phyloP scores from a whole-genome alignment of 2,888 invertebrate species.

The Phoronis australis region DNA sequence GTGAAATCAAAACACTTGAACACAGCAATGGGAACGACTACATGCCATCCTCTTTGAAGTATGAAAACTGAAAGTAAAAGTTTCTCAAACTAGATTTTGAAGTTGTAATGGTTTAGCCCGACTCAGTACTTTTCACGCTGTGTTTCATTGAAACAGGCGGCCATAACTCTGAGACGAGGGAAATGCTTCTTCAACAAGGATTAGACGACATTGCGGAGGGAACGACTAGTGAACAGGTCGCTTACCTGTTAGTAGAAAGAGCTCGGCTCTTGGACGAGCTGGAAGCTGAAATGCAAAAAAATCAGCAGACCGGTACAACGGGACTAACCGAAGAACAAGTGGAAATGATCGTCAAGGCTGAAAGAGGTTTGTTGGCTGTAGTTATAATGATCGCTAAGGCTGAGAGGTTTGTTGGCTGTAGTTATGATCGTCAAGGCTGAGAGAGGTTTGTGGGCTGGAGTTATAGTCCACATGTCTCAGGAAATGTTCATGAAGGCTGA shows the following conservation, averaged over 20 bases:
- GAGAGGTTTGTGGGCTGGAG: constrained; percentile 17
- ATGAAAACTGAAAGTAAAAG: no score
- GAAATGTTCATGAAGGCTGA: constrained; percentile 50
- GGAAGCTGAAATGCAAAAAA: constrained; percentile 37
- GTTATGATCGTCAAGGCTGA: neutral
- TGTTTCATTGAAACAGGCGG: no score
- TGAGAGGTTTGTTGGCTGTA: no score
- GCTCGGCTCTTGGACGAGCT: constrained; percentile 54
- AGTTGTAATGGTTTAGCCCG: no score
- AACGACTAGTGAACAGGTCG: constrained; percentile 54
- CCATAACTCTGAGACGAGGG: constrained; percentile 35
- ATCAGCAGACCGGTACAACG: neutral
- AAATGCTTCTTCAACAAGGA: constrained; percentile 52
- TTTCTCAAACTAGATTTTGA: no score
- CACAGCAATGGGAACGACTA: no score
- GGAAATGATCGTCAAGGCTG: no score
- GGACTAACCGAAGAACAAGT: neutral
- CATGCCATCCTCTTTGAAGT: no score
- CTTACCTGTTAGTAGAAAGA: constrained; percentile 54
- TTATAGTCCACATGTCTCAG: constrained; percentile 42
- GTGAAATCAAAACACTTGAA: no score
- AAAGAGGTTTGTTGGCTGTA: no score
- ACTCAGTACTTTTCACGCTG: no score
- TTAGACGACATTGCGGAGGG: constrained; percentile 50
- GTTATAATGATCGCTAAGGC: no score